Evolutionary conservation across 37 sponge, comb jelly and placozoan genomes (phyloP), one percentile per base, ranked within the genome.

Genomic region (Bolinopsis microptera): DNA sequence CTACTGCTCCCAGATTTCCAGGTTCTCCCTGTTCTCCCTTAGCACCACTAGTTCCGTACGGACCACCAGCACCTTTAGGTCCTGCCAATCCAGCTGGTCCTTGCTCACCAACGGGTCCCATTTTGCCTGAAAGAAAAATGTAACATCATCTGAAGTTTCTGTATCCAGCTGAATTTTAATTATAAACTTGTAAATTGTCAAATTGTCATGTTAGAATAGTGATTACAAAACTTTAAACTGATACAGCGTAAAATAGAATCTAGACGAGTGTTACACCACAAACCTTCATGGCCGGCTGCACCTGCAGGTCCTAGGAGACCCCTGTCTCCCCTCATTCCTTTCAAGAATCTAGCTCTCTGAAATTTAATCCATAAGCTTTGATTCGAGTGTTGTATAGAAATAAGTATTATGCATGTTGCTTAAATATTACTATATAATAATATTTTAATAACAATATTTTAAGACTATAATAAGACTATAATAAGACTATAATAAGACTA

Each of bases 291-390:
- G 3, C 90, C 90, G 5, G 41, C 36, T 9, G 90, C 48, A 86
- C 90, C 90, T 16, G 27, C 30, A 39, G 90, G 90, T 27, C 90
- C 90, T 0, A 25, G 90, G 2, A 41, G 25, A 39, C 90, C 90
- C 61, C 39, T 38, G 26, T 28, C 90, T 28, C 90, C 90, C 5
- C 48, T 86, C 61, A 33, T 86, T 41, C 90, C 90, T 38, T 86
- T 86, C 25, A 86, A 34, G 61, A 86, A 86, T 38, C 36, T 38
- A 5, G 90, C 41, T 86, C 61, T 13, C 90, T 86, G 90, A n/a
- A 74, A 13, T 26, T 74, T n/a, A n/a, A n/a, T n/a, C n/a, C n/a
- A n/a, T n/a, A n/a, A n/a, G n/a, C n/a, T n/a, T n/a, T n/a, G n/a
- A n/a, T n/a, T n/a, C n/a, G n/a, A n/a, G n/a, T n/a, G 24, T 8